A percentile compares a stretch with the other conserved stretches of the same genome.
Evolutionary conservation across 2,797 vertebrate species (phyloP).

Genomic region (Pangasius djambal): DNA sequence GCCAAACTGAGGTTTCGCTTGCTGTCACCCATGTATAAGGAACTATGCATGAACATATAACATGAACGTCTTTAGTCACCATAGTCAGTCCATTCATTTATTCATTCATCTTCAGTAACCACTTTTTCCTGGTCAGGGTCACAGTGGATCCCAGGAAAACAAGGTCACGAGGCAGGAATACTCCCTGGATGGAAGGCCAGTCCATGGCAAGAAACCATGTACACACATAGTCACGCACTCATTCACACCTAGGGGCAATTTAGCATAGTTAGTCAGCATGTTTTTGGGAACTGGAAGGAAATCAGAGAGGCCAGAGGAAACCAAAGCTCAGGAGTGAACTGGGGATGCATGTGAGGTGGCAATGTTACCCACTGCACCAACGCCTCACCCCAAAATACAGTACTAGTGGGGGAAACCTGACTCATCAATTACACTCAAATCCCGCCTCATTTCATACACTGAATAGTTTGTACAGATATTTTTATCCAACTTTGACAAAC

Average conservation of each 20-base stretch:
- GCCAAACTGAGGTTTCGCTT: background rate
- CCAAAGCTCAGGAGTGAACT: background rate
- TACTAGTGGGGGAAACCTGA: background rate
- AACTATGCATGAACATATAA: background rate
- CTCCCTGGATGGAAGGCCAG: background rate
- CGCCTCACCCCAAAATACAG: background rate
- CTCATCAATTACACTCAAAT: background rate
- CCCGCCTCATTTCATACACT: background rate
- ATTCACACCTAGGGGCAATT: background rate
- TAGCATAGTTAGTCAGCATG: background rate
- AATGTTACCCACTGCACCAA: background rate
- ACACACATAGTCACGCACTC: background rate
- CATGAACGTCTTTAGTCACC: background rate
- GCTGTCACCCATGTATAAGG: background rate
- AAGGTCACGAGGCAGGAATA: background rate
- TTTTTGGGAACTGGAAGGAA: background rate
- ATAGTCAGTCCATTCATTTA: background rate
- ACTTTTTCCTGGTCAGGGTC: background rate
- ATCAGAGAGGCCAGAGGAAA: background rate
- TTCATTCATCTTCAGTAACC: background rate
- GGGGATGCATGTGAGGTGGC: background rate
- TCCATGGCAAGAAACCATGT: background rate
- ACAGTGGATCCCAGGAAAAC: background rate
- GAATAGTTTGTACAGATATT: background rate
- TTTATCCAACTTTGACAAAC: background rate